Conservation (phyloP, 92 coral and sea anemone species). For the Palythoa grandis region DNA sequence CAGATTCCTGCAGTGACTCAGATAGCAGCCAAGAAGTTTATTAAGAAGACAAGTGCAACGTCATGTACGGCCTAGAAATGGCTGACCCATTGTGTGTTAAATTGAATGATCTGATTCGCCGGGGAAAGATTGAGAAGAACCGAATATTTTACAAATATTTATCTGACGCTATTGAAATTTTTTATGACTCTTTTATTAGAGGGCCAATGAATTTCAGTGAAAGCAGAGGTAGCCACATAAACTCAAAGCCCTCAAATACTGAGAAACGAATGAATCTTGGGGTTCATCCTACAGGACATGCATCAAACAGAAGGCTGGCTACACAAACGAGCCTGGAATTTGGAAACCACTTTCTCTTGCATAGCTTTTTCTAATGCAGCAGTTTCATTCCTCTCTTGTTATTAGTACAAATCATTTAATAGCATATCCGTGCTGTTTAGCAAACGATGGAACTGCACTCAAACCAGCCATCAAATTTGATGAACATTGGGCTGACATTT, state of each 20-base stretch:
- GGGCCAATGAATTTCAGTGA: constrained; percentile 71
- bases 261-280: constrained; percentile 59
- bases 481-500: constrained; percentile 39
- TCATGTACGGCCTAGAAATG: constrained; percentile 16
- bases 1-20: constrained; percentile 7
- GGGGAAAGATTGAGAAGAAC: constrained; percentile 13
- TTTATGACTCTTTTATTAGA: constrained; percentile 64
- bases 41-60: not conserved
- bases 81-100: constrained; percentile 54
- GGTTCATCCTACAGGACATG: constrained; percentile 35
- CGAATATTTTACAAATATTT: constrained; percentile 25
- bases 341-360: not conserved
- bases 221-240: constrained; percentile 54
- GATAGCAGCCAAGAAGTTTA: constrained; percentile 1
- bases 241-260: not conserved
- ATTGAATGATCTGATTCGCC: constrained; percentile 23
- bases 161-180: constrained; percentile 50
- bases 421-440: constrained; percentile 40
- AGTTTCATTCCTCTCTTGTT: constrained; percentile 4
- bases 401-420: constrained; percentile 34
- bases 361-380: not conserved
- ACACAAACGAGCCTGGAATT: too few species aligned
- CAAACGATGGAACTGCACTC: constrained; percentile 51
- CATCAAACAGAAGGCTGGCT: too few species aligned
- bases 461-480: constrained; percentile 50